Conservation (phyloP, 2,888 invertebrate species). For the Urechis unicinctus region DNA sequence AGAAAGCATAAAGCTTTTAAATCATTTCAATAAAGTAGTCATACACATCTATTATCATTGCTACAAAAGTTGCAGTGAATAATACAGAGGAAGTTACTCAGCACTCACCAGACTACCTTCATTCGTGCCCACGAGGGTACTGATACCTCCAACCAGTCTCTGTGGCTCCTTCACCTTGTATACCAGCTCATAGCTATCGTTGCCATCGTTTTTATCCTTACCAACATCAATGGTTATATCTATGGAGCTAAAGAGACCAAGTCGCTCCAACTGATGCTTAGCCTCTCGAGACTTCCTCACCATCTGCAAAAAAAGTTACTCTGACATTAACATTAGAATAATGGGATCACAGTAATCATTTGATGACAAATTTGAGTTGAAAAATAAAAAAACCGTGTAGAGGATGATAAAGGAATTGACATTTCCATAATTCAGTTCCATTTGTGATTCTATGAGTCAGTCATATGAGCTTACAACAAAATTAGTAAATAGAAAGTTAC, state of each 20-base stretch:
- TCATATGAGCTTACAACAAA: too few species aligned
- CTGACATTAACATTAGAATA: too few species aligned
- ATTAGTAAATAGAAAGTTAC: slow-evolving; percentile 58
- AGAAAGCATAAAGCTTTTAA: too few species aligned
- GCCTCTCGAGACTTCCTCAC: slow-evolving; percentile 58
- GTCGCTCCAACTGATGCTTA: slow-evolving; percentile 67
- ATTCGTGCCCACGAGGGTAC: slow-evolving; percentile 83
- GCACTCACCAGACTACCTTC: slow-evolving; percentile 71
- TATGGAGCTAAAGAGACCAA: slow-evolving; percentile 85
- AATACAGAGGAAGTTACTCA: background rate
- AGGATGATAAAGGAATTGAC: background rate
- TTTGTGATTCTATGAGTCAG: too few species aligned
- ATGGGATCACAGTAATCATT: background rate
- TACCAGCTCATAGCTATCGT: slow-evolving; percentile 61
- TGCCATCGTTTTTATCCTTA: slow-evolving; percentile 54
- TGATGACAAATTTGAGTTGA: too few species aligned
- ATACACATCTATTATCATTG: background rate
- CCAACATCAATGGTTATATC: slow-evolving; percentile 82
- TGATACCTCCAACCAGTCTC: slow-evolving; percentile 75
- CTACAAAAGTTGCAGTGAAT: background rate
- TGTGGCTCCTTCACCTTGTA: slow-evolving; percentile 79
- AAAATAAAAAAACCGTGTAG: too few species aligned
- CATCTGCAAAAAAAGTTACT: slow-evolving; percentile 45
- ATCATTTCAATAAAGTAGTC: background rate
- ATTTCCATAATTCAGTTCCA: too few species aligned